Base-by-base conservation (phyloP, 2,888 invertebrate species). In the Athetis lepigone region DNA sequence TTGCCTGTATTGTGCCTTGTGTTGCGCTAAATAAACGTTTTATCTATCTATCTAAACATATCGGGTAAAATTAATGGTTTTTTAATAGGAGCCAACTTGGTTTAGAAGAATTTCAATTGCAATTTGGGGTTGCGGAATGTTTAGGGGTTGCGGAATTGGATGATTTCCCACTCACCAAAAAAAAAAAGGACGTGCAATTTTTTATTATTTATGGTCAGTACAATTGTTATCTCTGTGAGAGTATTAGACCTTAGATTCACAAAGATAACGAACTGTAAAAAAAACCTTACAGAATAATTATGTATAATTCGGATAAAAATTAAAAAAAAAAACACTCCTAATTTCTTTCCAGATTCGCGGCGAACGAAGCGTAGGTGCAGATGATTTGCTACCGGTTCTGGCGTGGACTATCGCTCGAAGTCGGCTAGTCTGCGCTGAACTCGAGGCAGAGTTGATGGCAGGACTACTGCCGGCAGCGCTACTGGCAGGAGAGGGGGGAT, bases 401-500 rank as follows among this genome's bases (percentile, higher is more conserved):
- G 98, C 99, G 58, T 98, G 98, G 97, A 97, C 98, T 9, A 95
- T 99, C 76, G 98, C 98, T 1, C 97, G 98, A 70, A 98, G 98
- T 78, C 97, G 98, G 36, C 97, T 98, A 82, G 97, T 99, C 7
- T 97, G 98, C 29, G 99, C 98, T 0, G 99, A 99, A 93, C 96
- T 99, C 61, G 99, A 99, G 89, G 98, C 98, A 0, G 98, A 99
- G 87, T 98, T 98, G 88, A 99, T 99, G 98, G 98, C 98, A 95
- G 98, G 97, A 2, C 95, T 99, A 39, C 95, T 99, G 36, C 99
- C 99, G 64, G 98, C 98, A 1, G 98, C 98, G 0, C 92, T 99
- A 54, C 95, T 98, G 50, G 98, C 98, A 0, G 99, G 99, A 3
- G 99, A 99, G 88, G 98, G 98, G 0, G 98, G 98, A 4, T 99